Conservation (phyloP, 64 coral and sea anemone genomes). For the Platygyra sinensis region DNA sequence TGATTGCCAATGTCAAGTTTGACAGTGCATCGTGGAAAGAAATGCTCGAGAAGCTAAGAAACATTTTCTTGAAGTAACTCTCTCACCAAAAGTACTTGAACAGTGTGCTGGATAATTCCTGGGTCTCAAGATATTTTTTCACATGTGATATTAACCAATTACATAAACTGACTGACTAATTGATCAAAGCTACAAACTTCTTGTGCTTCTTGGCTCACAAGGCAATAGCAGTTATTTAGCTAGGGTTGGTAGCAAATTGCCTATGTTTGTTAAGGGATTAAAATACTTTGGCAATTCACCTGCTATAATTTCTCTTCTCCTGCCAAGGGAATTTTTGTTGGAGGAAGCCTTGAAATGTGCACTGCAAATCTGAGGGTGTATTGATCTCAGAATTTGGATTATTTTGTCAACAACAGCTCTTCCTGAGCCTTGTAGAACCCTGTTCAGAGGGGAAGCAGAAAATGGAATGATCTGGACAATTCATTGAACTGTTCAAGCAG, state of each 20-base stretch:
- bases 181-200: no score
- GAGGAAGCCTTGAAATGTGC: constrained; percentile 14
- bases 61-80: background rate
- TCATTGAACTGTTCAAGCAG: constrained; percentile 19
- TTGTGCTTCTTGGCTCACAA: no score
- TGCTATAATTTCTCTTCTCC: constrained; percentile 13
- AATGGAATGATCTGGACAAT: constrained; percentile 15
- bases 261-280: background rate
- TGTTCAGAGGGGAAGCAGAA: constrained; percentile 14
- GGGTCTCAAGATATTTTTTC: no score
- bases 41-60: constrained; percentile 18
- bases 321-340: constrained; percentile 30
- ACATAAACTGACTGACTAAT: no score
- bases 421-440: constrained; percentile 24
- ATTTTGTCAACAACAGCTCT: background rate
- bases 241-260: constrained; percentile 37
- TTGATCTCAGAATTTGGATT: constrained; percentile 8
- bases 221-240: constrained; percentile 18
- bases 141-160: no score
- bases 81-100: background rate
- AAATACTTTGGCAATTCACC: constrained; percentile 29
- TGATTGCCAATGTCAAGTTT: constrained; percentile 16
- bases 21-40: constrained; percentile 10
- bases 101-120: no score
- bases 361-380: constrained; percentile 32